These are phyloP conservation scores for Thecophora atra DNA, from an alignment of 2,888 invertebrate species.

Conservation along the genomic window DNA sequence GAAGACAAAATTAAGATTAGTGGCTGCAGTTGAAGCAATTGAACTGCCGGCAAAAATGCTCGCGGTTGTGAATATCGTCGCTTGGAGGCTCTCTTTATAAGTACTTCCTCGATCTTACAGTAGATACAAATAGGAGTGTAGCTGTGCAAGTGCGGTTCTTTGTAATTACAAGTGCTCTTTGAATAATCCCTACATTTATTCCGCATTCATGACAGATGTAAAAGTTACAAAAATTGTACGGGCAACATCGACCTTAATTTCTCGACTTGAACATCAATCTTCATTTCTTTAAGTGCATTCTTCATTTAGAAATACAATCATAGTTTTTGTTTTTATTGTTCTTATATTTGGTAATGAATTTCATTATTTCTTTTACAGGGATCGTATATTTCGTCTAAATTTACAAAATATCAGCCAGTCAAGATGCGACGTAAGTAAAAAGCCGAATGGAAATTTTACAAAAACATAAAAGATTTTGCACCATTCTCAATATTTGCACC, in stretches of 20 bases:
- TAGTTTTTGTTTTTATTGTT: slow-evolving; percentile 29
- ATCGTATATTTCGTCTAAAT: slow-evolving; percentile 74
- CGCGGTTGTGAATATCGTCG: slow-evolving; percentile 14
- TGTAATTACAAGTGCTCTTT: too few species aligned
- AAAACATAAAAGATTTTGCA: too few species aligned
- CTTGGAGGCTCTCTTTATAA: not conserved
- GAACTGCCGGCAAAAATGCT: slow-evolving; percentile 42
- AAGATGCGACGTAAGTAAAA: slow-evolving; percentile 72
- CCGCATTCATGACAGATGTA: too few species aligned
- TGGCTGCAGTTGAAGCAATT: slow-evolving; percentile 52
- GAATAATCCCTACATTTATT: too few species aligned
- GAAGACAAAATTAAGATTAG: slow-evolving; percentile 60
- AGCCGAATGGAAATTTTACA: too few species aligned
- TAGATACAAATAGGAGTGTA: not conserved
- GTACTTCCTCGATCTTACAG: not conserved
- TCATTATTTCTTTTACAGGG: slow-evolving; percentile 69
- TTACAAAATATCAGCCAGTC: slow-evolving; percentile 75
- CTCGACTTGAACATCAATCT: too few species aligned
- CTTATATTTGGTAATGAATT: too few species aligned
- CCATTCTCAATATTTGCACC: too few species aligned
- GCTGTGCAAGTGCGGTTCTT: not conserved
- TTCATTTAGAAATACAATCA: not conserved
- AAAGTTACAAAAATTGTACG: too few species aligned
- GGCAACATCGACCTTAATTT: too few species aligned
- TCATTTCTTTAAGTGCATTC: too few species aligned